Conservation (phyloP, 1,140 invertebrate species). For the Tyrophagus putrescentiae region DNA sequence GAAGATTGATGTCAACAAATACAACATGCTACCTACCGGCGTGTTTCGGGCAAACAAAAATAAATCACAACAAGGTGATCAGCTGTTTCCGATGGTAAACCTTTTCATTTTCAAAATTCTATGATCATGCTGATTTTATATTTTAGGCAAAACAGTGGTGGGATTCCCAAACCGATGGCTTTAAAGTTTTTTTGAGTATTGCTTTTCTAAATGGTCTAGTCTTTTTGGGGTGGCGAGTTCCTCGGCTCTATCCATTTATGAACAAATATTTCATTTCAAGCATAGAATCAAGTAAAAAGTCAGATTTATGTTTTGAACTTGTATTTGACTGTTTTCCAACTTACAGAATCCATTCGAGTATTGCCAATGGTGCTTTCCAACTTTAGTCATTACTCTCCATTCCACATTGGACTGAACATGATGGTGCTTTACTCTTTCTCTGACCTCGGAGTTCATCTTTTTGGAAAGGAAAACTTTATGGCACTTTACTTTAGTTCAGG, state of each 20-base stretch:
- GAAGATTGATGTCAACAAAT: not conserved
- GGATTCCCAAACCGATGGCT: conserved; percentile 52
- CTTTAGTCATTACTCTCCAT: conserved; percentile 74
- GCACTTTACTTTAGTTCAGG: conserved; percentile 73
- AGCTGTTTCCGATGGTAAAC: no score
- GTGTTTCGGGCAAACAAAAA: no score
- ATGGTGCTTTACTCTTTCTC: conserved; percentile 77
- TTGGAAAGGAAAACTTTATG: conserved; percentile 83
- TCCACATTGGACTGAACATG: conserved; percentile 86
- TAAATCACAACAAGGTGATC: no score
- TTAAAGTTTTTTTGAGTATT: conserved; percentile 64
- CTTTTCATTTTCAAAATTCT: not conserved
- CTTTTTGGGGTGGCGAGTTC: conserved; percentile 65
- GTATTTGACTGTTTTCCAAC: conserved; percentile 27
- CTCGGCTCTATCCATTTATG: conserved; percentile 55
- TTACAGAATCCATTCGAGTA: conserved; percentile 10
- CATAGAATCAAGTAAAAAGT: conserved; percentile 49
- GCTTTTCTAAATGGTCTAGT: conserved; percentile 60
- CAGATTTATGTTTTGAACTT: conserved; percentile 16
- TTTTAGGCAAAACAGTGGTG: conserved; percentile 50
- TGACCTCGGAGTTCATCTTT: conserved; percentile 43
- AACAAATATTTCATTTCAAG: conserved; percentile 67
- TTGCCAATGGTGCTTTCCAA: conserved; percentile 75
- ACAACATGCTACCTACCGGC: no score
- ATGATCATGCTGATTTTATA: not conserved